Evolutionary conservation across 2,797 vertebrate species (phyloP).

Genomic region (Limosa lapponica): DNA sequence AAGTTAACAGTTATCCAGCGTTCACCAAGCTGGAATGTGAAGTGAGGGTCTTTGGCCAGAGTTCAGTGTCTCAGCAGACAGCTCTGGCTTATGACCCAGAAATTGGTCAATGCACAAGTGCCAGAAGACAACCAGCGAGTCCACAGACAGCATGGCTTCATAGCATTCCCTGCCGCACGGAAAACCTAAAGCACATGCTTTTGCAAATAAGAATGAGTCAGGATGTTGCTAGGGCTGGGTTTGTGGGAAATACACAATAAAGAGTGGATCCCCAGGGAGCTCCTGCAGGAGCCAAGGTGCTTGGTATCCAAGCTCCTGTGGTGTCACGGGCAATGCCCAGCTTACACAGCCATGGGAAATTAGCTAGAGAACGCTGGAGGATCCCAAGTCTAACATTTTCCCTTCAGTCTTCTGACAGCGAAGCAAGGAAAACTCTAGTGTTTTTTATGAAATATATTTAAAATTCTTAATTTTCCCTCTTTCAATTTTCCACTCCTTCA

Average conservation of each 20-base stretch:
- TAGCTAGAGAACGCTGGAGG: background rate
- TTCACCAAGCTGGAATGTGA: background rate
- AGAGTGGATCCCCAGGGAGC: background rate
- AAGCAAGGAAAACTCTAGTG: background rate
- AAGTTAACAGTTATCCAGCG: background rate
- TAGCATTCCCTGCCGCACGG: background rate
- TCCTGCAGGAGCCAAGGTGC: background rate
- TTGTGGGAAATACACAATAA: background rate
- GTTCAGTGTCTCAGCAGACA: background rate
- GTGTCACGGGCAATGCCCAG: rapidly evolving
- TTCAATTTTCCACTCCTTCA: background rate
- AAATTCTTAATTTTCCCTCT: background rate
- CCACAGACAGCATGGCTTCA: background rate
- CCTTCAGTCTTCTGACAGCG: background rate
- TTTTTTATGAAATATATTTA: background rate
- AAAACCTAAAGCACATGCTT: background rate
- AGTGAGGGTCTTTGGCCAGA: background rate
- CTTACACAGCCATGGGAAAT: background rate
- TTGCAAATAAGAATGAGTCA: background rate
- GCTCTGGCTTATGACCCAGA: background rate
- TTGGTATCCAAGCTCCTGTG: background rate
- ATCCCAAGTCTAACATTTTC: background rate
- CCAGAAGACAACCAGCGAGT: background rate
- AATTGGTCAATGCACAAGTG: background rate
- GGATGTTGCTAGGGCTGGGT: background rate